A percentile compares a stretch with the other conserved stretches of the same genome.
phyloP scores from a whole-genome alignment of 2,888 invertebrate genomes.

The Agrotis puta region DNA sequence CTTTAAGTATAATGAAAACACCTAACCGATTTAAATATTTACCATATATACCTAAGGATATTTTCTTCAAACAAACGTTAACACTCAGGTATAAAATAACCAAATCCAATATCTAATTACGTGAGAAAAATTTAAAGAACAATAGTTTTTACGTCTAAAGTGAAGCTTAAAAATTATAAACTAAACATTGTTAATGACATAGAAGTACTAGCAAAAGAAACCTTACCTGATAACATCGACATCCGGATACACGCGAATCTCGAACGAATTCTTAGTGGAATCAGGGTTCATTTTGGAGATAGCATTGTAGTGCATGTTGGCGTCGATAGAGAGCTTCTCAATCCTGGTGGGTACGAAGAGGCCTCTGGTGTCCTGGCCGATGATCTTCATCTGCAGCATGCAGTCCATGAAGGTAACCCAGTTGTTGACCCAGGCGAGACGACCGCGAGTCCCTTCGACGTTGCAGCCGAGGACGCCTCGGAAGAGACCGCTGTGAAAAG shows the following conservation, averaged over 20 bases:
- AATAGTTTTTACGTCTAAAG: background rate
- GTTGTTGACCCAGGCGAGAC: conserved; percentile 94
- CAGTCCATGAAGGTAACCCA: conserved; percentile 98
- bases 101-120: no score
- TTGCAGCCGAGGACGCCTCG: conserved; percentile 91
- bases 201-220: background rate
- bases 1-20: no score
- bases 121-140: no score
- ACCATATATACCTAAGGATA: no score
- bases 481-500: conserved; percentile 87
- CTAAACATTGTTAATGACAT: background rate
- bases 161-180: no score
- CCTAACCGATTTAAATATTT: no score
- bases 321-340: conserved; percentile 93
- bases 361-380: conserved; percentile 93
- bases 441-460: conserved; percentile 87
- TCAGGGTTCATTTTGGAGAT: conserved; percentile 87
- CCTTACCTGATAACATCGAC: conserved; percentile 87
- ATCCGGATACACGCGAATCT: conserved; percentile 87
- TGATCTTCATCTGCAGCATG: conserved; percentile 95
- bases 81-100: no score
- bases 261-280: conserved; percentile 84
- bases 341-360: conserved; percentile 95
- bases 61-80: no score
- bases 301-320: conserved; percentile 90